Evolutionary conservation across 2,888 invertebrate species (phyloP).

Genomic region (Tiphia femorata): DNA sequence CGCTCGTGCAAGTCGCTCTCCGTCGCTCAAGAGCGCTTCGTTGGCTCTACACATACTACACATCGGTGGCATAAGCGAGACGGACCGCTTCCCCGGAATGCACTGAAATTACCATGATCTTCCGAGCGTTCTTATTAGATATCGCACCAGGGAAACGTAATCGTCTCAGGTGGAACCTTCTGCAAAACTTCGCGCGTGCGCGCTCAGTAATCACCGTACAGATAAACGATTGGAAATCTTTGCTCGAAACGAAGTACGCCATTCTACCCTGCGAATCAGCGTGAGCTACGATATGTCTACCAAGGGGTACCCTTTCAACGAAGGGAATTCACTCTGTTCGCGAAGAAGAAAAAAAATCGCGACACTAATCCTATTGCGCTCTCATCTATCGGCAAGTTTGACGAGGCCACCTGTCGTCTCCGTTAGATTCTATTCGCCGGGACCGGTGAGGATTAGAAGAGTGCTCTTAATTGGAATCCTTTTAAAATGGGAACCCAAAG

Average conservation of each 20-base stretch:
- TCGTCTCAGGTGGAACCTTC: not conserved
- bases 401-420: conserved; percentile 34
- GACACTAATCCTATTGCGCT: conserved; percentile 7
- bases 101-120: conserved; percentile 35
- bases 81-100: conserved; percentile 48
- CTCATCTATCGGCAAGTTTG: conserved; percentile 12
- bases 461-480: conserved; percentile 46
- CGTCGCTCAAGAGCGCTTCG: too few species aligned
- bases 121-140: conserved; percentile 6
- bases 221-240: not conserved
- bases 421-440: conserved; percentile 16
- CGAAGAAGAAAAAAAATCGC: too few species aligned
- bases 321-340: too few species aligned
- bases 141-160: not conserved
- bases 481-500: conserved; percentile 26
- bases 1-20: too few species aligned
- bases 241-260: not conserved
- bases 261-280: too few species aligned
- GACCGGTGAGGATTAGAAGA: not conserved
- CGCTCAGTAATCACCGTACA: not conserved
- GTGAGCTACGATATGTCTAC: too few species aligned
- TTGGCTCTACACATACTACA: conserved; percentile 27
- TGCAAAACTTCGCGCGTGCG: too few species aligned
- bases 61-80: conserved; percentile 46
- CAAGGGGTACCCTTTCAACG: too few species aligned